Evolutionary conservation across 2,113 vertebrate species (phyloP).

Genomic region (Forbesichthys agassizii): DNA sequence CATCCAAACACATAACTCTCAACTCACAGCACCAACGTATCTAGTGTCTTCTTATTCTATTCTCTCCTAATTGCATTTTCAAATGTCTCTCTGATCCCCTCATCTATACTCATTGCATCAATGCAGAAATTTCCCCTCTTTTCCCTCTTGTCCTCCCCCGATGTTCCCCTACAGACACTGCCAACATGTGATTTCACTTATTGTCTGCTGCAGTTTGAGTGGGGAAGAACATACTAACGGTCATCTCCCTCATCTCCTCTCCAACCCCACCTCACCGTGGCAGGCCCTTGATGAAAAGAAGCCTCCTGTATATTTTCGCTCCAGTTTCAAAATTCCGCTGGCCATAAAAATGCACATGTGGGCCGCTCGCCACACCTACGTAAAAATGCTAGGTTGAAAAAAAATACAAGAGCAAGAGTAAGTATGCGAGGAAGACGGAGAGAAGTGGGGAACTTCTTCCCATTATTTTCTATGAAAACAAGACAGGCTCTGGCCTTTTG

Average conservation of each 20-base stretch:
- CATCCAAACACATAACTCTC: not conserved
- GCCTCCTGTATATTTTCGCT: conserved; percentile 70
- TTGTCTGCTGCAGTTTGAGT: conserved; percentile 65
- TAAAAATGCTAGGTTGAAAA: conserved; percentile 49
- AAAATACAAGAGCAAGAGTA: conserved; percentile 12
- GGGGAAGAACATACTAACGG: conserved; percentile 68
- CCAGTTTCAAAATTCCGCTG: conserved; percentile 67
- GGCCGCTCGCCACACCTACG: conserved; percentile 65
- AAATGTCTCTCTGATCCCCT: conserved; percentile 24
- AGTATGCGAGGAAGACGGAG: conserved; percentile 17
- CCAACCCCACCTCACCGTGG: conserved; percentile 51
- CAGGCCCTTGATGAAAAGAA: conserved; percentile 67
- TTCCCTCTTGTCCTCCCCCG: conserved; percentile 17
- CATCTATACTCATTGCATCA: conserved; percentile 18
- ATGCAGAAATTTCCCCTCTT: conserved; percentile 18
- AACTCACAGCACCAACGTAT: not conserved
- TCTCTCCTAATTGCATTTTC: not conserved
- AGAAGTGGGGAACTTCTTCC: conserved; percentile 9
- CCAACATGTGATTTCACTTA: conserved; percentile 79
- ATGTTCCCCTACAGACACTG: conserved; percentile 32
- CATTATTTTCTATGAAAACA: conserved; percentile 41
- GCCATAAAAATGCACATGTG: conserved; percentile 66
- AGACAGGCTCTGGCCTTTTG: conserved; percentile 22
- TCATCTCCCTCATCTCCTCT: conserved; percentile 61
- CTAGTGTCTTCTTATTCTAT: not conserved